Evolutionary conservation across 2,888 invertebrate genomes (phyloP).

Genomic region (Ophion costatus): DNA sequence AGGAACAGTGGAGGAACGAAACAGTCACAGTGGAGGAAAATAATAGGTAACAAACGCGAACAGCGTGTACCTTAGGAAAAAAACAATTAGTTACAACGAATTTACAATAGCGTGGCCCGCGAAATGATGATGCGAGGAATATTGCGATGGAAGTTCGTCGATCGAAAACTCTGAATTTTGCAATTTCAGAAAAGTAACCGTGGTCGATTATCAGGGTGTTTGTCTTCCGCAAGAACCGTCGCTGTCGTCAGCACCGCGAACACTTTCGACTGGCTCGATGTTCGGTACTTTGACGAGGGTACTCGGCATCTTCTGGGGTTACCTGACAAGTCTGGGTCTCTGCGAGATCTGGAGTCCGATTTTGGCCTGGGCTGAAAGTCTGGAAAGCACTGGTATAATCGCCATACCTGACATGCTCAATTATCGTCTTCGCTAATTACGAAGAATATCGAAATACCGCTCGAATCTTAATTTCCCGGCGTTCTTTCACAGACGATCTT

Average conservation of each 20-base stretch:
- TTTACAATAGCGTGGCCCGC: too few species aligned
- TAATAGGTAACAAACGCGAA: too few species aligned
- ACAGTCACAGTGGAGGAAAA: too few species aligned
- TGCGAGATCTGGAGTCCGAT: slow-evolving; percentile 78
- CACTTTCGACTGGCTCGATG: slow-evolving; percentile 73
- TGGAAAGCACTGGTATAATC: slow-evolving; percentile 69
- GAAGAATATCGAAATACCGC: neutral
- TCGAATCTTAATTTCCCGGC: neutral
- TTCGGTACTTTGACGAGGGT: slow-evolving; percentile 71
- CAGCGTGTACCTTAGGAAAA: too few species aligned
- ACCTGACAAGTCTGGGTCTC: slow-evolving; percentile 76
- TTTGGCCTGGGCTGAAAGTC: slow-evolving; percentile 74
- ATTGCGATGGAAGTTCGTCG: neutral
- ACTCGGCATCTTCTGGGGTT: slow-evolving; percentile 77
- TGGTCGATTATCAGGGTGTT: slow-evolving; percentile 95
- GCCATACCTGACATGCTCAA: too few species aligned
- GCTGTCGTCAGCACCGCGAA: slow-evolving; percentile 82
- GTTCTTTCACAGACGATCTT: slow-evolving; percentile 74
- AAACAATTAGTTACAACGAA: too few species aligned
- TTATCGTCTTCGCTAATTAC: neutral
- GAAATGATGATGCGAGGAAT: neutral
- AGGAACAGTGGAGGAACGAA: too few species aligned
- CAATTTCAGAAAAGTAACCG: slow-evolving; percentile 88
- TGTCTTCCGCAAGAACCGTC: slow-evolving; percentile 86
- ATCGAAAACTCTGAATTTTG: neutral